Base-by-base conservation (phyloP, 2,113 vertebrate genomes). In the Sardina pilchardus region DNA sequence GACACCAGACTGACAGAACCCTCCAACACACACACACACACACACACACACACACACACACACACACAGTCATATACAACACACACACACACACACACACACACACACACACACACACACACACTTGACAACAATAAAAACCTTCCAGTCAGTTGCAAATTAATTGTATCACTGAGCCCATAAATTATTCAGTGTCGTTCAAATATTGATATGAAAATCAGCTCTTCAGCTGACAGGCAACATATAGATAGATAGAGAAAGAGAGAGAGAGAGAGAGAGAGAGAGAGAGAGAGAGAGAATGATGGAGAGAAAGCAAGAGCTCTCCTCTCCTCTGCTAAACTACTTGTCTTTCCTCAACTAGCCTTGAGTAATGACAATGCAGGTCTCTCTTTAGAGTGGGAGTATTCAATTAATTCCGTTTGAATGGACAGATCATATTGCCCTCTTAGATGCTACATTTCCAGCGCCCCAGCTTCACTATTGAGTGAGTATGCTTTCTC, bases 141-240 rank as follows among this genome's bases (percentile, higher is more conserved):
- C 86, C 71, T 88, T 83, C 89, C 87, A 87, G 89, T 91, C 75
- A 16, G 86, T 89, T 78, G 26, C 85, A 86, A 80, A 78, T 89
- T 86, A 87, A 92, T 87, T 89, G 92, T 91, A 92, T 92, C 92
- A 92, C 84, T 67, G 83, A 86, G 85, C 50, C 85, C 83, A 92
- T 93, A 90, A 93, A 94, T 92, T 90, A 93, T 90, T 91, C 90
- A 93, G 82, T 53, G 85, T 43, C 87, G 86, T 90, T 94, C 89
- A 94, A 92, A 94, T 92, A 94, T 93, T 94, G 89, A 94, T 94
- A 92, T 90, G 90, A 88, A 91, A 93, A 95, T 94, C 88, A 87
- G 80, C 86, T 78, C 42, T n/a, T 86, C 83, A 36, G 34, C 71
- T 78, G 71, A 36, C 34, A 78, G 71, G 30, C 71, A 78, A 36